A percentile compares a stretch with the other conserved stretches of the same genome.
These are phyloP conservation scores for Cryptophagus acutangulus DNA, from an alignment of 2,888 invertebrate genomes.

Conservation along the genomic window DNA sequence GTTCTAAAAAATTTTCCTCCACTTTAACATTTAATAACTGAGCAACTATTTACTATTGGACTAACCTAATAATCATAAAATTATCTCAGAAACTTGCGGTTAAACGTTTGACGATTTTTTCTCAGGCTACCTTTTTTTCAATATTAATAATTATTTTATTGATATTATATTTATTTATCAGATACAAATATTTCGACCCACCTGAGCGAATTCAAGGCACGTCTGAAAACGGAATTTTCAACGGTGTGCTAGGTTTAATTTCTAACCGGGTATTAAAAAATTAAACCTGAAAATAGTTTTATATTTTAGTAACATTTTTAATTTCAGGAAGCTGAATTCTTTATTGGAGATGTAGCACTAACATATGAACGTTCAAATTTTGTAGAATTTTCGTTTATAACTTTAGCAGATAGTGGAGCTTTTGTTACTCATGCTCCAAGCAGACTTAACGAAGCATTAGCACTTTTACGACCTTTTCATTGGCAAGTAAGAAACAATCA, in stretches of 20 bases:
- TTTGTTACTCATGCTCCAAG: conserved; percentile 72
- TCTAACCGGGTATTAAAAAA: conserved; percentile 65
- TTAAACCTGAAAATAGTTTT: too few species aligned
- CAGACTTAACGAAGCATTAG: conserved; percentile 67
- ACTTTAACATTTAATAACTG: too few species aligned
- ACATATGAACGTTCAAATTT: conserved; percentile 67
- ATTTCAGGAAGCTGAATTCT: conserved; percentile 63
- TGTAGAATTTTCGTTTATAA: conserved; percentile 72
- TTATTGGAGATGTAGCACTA: conserved; percentile 69
- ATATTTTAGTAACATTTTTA: conserved; percentile 7
- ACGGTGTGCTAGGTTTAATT: conserved; percentile 67
- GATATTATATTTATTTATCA: conserved; percentile 36
- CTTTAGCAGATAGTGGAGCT: conserved; percentile 71
- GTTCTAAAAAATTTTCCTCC: too few species aligned
- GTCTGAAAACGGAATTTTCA: conserved; percentile 60
- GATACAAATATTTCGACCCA: conserved; percentile 67
- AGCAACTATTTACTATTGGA: too few species aligned
- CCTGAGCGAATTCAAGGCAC: conserved; percentile 70
- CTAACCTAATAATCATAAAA: too few species aligned
- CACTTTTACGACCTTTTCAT: conserved; percentile 67
- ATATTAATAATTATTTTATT: conserved; percentile 4
- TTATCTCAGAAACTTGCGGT: too few species aligned
- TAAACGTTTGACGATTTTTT: too few species aligned
- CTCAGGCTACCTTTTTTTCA: background rate
- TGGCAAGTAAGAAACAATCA: conserved; percentile 61